Percentiles rank a stretch among this genome's conserved stretches.
phyloP scores from a whole-genome alignment of 2,797 vertebrate species.

The Carapus acus region DNA sequence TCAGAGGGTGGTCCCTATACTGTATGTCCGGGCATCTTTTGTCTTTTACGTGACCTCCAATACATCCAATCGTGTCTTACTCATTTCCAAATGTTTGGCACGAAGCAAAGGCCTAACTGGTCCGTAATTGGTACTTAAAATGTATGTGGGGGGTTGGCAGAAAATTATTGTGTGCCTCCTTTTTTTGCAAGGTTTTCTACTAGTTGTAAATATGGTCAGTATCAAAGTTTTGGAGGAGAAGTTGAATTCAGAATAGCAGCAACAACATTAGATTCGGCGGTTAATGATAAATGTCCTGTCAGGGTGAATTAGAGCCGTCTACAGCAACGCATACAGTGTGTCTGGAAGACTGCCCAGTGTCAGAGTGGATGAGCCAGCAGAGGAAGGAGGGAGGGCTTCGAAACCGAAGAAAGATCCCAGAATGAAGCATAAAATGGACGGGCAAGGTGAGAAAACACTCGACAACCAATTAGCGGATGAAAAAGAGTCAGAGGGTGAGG shows the following conservation, averaged over 20 bases:
- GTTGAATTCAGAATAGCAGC: constrained; percentile 26
- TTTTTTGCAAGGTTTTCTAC: constrained; percentile 16
- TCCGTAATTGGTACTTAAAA: constrained; percentile 1
- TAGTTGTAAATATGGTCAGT: constrained; percentile 10
- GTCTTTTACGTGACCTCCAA: no score
- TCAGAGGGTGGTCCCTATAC: no score
- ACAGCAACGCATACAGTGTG: constrained; percentile 51
- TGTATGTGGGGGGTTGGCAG: not conserved
- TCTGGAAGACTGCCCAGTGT: constrained; percentile 60
- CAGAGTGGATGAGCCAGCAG: constrained; percentile 20
- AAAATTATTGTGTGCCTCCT: constrained; percentile 9
- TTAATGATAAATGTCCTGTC: constrained; percentile 76
- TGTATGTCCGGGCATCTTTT: no score
- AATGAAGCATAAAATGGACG: constrained; percentile 4
- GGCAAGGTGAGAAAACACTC: constrained; percentile 1
- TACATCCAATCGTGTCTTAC: no score
- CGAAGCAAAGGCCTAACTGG: constrained; percentile 2
- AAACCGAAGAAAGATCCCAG: constrained; percentile 3
- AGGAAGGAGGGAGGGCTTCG: constrained; percentile 6
- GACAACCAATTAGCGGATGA: no score
- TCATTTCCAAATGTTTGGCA: not conserved
- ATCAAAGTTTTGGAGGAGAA: constrained; percentile 25
- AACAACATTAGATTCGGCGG: constrained; percentile 59
- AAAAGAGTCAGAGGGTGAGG: no score
- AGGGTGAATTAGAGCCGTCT: constrained; percentile 63